A percentile compares a stretch with the other conserved stretches of the same genome.
Conservation (phyloP, 2,113 vertebrate species). For the Platichthys flesus region DNA sequence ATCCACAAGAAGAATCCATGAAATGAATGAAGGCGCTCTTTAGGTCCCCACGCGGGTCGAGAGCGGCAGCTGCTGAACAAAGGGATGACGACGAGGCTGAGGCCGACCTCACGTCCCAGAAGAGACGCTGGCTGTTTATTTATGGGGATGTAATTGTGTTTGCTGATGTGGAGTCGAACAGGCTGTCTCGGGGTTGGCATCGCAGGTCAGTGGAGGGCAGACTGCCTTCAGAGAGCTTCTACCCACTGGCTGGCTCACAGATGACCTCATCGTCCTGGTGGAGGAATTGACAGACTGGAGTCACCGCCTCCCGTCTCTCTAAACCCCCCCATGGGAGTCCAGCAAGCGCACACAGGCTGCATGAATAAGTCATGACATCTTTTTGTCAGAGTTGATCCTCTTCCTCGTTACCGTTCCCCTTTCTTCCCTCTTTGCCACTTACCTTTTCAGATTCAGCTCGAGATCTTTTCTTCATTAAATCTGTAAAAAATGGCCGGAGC, state of each 20-base stretch:
- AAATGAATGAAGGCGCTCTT: conserved; percentile 25
- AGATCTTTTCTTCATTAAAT: conserved; percentile 22
- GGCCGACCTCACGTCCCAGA: conserved; percentile 18
- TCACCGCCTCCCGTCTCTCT: conserved; percentile 42
- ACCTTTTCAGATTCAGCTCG: conserved; percentile 47
- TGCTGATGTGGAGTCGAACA: conserved; percentile 34
- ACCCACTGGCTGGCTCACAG: conserved; percentile 29
- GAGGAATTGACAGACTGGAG: conserved; percentile 22
- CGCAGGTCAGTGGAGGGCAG: conserved; percentile 32
- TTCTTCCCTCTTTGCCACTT: conserved; percentile 8
- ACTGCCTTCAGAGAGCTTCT: conserved; percentile 16
- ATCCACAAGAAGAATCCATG: conserved; percentile 45
- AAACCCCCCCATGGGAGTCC: conserved; percentile 62
- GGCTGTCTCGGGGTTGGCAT: conserved; percentile 26
- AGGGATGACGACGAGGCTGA: conserved; percentile 36
- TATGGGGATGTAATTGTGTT: conserved; percentile 42
- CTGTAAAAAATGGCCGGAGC: neutral
- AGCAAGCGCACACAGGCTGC: conserved; percentile 42
- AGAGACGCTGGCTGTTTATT: conserved; percentile 40
- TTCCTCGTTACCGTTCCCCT: neutral
- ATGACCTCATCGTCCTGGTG: conserved; percentile 32
- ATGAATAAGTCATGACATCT: conserved; percentile 78
- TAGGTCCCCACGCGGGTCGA: conserved; percentile 12
- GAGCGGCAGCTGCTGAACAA: conserved; percentile 30
- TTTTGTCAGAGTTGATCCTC: conserved; percentile 55